Conservation (phyloP, 2,113 vertebrate species). For the Choloepus hoffmanni region DNA sequence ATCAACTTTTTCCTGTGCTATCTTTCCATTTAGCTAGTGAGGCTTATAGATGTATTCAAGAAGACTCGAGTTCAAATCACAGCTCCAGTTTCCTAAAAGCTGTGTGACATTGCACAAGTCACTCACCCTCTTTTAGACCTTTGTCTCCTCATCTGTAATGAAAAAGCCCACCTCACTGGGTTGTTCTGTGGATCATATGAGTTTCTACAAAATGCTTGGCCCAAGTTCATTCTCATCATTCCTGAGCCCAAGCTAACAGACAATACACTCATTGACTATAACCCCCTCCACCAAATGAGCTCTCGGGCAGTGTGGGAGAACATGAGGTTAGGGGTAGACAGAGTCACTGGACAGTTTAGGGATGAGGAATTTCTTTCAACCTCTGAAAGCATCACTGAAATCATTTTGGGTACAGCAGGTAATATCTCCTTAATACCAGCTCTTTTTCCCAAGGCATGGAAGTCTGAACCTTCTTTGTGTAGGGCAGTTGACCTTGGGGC, state of each 20-base stretch:
- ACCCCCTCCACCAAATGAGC: not conserved
- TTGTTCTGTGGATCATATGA: not conserved
- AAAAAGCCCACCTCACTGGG: too few species aligned
- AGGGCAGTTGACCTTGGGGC: not conserved
- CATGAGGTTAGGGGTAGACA: not conserved
- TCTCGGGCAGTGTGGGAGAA: not conserved
- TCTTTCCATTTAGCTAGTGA: not conserved
- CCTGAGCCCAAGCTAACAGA: not conserved
- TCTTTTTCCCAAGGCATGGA: not conserved
- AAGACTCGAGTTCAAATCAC: not conserved
- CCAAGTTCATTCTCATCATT: not conserved
- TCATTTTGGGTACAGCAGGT: not conserved
- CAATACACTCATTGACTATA: accelerated
- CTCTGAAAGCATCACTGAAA: not conserved
- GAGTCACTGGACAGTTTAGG: not conserved
- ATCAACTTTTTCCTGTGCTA: too few species aligned
- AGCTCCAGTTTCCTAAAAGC: not conserved
- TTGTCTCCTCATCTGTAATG: not conserved
- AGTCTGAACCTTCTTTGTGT: accelerated
- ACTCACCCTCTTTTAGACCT: not conserved
- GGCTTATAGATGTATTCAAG: accelerated
- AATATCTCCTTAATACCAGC: not conserved
- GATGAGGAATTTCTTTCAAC: not conserved
- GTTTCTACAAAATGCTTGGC: not conserved
- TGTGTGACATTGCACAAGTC: not conserved